Base-by-base conservation (phyloP, 2,797 vertebrate genomes). In the Myiotriccus ornatus region DNA sequence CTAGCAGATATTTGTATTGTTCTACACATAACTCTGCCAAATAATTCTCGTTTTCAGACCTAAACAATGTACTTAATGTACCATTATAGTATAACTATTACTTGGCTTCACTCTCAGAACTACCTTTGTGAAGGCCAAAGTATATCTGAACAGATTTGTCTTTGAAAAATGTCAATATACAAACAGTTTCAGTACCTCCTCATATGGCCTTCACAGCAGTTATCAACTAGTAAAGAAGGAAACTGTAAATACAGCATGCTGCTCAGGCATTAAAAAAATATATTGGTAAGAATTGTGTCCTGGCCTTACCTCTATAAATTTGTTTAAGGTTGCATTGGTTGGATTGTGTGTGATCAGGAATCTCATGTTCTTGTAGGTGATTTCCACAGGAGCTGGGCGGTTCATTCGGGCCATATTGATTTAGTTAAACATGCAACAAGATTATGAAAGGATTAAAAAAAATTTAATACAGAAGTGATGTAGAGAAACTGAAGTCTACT, bases 311-410 rank as follows among this genome's bases (percentile, higher is more conserved):
- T 99, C 99, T 95, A 99, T 99, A 97, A 99, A 99, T 98, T 99
- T 99, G 98, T 99, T 99, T 98, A 99, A 98, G 95, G 99, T 99
- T 94, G 99, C 99, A 96, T 99, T 99, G 98, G 99, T 99, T 95
- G 99, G 99, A 96, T 99, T 99, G 98, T 99, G 99, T 97, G 99
- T 99, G 94, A 99, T 99, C 97, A 99, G 99, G 97, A 99, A 99
- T 98, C 99, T 98, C 99, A 99, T 99, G 98, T 99, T 99, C 97
- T 99, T 99, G 98, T 99, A 99, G 92, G 99, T 99, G 98, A 99
- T 99, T 98, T 99, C 99, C 98, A 99, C 99, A 89, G 99, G 99
- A 98, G 99, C 99, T 70, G 99, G 99, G 98, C 99, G 98, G 98
- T 99, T 99, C 99, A 99, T 99, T 98, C 99, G 99, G 97, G 99